Evolutionary conservation across 1,140 invertebrate species (phyloP), one percentile per base, ranked within the genome.

Genomic region (Drosophila lacertosa): DNA sequence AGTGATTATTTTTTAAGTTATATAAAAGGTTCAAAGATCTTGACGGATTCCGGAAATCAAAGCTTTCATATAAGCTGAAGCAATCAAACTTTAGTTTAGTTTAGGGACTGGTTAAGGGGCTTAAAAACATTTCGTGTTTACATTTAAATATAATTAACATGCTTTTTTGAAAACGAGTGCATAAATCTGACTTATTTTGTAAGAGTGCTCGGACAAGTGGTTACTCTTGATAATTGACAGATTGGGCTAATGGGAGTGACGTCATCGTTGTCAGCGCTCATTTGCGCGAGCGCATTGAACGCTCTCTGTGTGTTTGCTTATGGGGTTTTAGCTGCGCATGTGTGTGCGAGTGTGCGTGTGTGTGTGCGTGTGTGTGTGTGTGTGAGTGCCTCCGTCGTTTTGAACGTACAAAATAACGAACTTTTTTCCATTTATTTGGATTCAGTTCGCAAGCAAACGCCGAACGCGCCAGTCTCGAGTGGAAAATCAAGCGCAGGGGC

Each of bases 401-500:
- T 65, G 13, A 55, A 48, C 48, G 40, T 63, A 65, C 54, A 65
- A 69, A 77, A 72, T 42, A 74, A 57, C 57, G 68, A 70, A 60
- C 71, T 73, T 47, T 65, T 76, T 78, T n/a, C n/a, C n/a, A n/a
- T n/a, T 78, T 69, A n/a, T 69, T 69, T 47, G 66, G 50, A 48
- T 84, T 89, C 70, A 89, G 86, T 89, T 81, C 69, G 67, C 40
- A 74, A 65, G 57, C 69, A 73, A 67, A 78, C 72, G 77, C 55
- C 70, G 72, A 89, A 84, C 79, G 77, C 58, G 70, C 47, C 68
- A 75, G 79, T 77, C 67, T 77, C 35, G n/a, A n/a, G n/a, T 51
- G 50, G 54, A 67, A 63, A 57, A 42, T 53, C 50, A 51, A 60
- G 10, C 10, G 29, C 13, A 45, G 35, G 44, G 29, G 55, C 24